Conservation (phyloP, 2,888 invertebrate species). For the Miltochrista miniata region DNA sequence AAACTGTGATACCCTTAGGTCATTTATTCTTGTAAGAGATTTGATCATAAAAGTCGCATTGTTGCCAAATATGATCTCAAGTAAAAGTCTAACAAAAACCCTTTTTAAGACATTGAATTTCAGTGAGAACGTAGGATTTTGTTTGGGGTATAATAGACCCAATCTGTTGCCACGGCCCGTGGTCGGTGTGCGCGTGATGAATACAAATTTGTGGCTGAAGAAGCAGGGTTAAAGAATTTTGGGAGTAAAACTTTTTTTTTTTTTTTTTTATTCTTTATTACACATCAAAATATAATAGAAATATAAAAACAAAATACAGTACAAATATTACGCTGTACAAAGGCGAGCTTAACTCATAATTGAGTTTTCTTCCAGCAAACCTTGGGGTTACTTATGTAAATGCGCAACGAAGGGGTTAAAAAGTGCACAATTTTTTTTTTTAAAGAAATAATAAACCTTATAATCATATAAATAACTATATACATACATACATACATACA, state of each 20-base stretch:
- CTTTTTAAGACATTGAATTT: slow-evolving; percentile 49
- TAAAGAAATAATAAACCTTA: too few species aligned
- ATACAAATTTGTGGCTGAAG: slow-evolving; percentile 37
- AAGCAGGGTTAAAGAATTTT: slow-evolving; percentile 26
- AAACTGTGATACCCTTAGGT: slow-evolving; percentile 11
- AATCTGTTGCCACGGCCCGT: slow-evolving; percentile 38
- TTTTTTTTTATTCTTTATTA: too few species aligned
- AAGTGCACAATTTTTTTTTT: too few species aligned
- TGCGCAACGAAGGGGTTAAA: too few species aligned
- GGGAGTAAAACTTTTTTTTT: slow-evolving; percentile 28
- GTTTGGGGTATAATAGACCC: slow-evolving; percentile 43
- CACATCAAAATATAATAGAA: too few species aligned
- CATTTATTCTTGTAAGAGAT: slow-evolving; percentile 18
- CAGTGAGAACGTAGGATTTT: slow-evolving; percentile 43
- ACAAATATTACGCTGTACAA: too few species aligned
- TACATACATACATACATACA: too few species aligned
- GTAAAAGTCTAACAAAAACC: slow-evolving; percentile 33
- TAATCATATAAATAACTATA: too few species aligned
- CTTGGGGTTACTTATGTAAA: too few species aligned
- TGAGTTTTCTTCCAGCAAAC: too few species aligned
- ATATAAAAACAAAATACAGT: too few species aligned
- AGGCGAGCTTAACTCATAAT: too few species aligned
- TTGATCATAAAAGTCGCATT: slow-evolving; percentile 18
- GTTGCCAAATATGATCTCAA: slow-evolving; percentile 26
- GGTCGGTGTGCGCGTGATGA: slow-evolving; percentile 35